Conservation (phyloP, 2,113 vertebrate genomes). For the Columbina picui region DNA sequence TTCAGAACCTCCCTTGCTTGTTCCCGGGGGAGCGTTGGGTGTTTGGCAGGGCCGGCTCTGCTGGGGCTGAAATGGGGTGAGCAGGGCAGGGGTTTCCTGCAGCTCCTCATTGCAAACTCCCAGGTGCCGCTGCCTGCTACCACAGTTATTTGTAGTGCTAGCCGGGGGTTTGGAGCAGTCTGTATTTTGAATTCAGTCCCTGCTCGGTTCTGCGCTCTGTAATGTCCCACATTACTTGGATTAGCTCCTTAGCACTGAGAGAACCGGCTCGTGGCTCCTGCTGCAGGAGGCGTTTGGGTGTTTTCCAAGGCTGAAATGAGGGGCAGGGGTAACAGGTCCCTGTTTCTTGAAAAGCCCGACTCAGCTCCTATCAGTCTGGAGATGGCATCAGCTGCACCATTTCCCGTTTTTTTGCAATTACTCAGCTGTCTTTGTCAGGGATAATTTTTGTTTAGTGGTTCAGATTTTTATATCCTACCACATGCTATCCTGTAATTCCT, state of each 20-base stretch:
- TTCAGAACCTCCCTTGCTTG: not conserved
- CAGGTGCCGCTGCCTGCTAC: not conserved
- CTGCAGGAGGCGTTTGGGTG: not conserved
- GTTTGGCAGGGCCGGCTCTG: not conserved
- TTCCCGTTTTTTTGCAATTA: not conserved
- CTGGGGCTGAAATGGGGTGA: too few relatives aligned
- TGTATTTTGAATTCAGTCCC: not conserved
- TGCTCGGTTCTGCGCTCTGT: not conserved
- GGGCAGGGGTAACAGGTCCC: not conserved
- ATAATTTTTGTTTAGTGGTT: not conserved
- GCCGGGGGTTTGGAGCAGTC: not conserved
- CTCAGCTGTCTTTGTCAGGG: not conserved
- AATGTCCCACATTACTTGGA: fast-evolving
- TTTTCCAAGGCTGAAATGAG: not conserved
- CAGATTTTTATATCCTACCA: not conserved
- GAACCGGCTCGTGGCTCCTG: fast-evolving
- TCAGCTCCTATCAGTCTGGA: not conserved
- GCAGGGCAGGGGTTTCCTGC: fast-evolving
- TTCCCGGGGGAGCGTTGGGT: fast-evolving
- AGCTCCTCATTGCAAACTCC: fast-evolving
- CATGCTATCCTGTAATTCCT: not conserved
- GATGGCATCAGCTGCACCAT: fast-evolving
- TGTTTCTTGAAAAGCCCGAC: not conserved
- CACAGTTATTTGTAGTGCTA: not conserved
- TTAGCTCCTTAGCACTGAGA: not conserved